Conservation (phyloP, 2,113 vertebrate species). For the Bolborhynchus lineola region DNA sequence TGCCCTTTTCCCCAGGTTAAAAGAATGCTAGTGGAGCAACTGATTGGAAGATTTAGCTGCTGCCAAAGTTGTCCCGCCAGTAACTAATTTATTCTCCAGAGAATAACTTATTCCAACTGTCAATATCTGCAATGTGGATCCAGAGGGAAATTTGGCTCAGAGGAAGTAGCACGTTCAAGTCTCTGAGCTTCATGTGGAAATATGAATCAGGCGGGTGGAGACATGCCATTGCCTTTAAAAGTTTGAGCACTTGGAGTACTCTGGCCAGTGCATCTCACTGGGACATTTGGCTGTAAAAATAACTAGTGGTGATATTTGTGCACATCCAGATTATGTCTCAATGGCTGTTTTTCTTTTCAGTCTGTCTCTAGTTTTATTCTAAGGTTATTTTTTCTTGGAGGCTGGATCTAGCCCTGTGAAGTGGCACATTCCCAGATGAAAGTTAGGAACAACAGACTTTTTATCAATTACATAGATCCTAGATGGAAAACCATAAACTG, state of each 20-base stretch:
- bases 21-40: not conserved
- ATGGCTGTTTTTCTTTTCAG: not conserved
- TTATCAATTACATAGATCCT: not conserved
- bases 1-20: not conserved
- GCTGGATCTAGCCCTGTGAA: not conserved
- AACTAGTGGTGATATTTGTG: not conserved
- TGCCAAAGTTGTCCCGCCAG: conserved; percentile 52
- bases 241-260: not conserved
- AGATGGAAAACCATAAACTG: not conserved
- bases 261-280: not conserved
- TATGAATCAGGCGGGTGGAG: not conserved
- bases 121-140: not conserved
- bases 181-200: not conserved
- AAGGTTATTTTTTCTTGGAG: not conserved
- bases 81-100: conserved; percentile 49
- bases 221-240: not conserved
- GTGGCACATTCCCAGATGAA: not conserved
- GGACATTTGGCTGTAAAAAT: not conserved
- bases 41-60: conserved; percentile 19
- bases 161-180: not conserved
- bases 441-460: not conserved
- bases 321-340: fast-evolving
- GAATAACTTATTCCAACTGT: conserved; percentile 22
- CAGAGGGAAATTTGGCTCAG: conserved; percentile 36
- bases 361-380: not conserved